These are phyloP conservation scores for Ochotona curzoniae DNA, from an alignment of 2,113 vertebrate genomes.

Conservation along the genomic window DNA sequence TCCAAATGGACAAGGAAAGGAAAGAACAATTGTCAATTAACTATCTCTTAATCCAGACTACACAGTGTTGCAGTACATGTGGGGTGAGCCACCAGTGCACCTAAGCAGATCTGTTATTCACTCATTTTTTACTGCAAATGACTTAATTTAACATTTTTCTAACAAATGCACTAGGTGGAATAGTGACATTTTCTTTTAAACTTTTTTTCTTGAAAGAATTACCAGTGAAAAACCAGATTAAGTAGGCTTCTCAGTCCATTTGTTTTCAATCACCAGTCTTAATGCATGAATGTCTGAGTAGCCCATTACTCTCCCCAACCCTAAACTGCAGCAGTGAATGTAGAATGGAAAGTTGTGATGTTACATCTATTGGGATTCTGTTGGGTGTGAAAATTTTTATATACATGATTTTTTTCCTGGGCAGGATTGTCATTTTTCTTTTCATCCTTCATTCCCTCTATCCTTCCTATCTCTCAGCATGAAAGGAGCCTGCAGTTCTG, in stretches of 20 bases:
- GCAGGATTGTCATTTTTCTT: slow-evolving; percentile 11
- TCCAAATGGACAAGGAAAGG: slow-evolving; percentile 84
- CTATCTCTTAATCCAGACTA: slow-evolving; percentile 83
- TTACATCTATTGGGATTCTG: background rate
- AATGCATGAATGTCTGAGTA: slow-evolving; percentile 56
- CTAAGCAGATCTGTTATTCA: slow-evolving; percentile 71
- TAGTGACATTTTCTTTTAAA: background rate
- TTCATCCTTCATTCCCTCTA: background rate
- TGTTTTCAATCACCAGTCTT: slow-evolving; percentile 67
- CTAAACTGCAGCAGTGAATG: background rate
- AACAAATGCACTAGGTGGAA: slow-evolving; percentile 56
- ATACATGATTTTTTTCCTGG: background rate
- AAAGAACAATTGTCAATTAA: slow-evolving; percentile 85
- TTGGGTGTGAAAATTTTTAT: background rate
- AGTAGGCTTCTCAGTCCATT: slow-evolving; percentile 71
- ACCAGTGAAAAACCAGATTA: slow-evolving; percentile 46
- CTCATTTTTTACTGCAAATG: slow-evolving; percentile 48
- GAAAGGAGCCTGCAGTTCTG: slow-evolving; percentile 35
- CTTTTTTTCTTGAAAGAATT: slow-evolving; percentile 40
- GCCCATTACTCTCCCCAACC: background rate
- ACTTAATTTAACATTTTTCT: slow-evolving; percentile 76
- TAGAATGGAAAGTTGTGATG: background rate
- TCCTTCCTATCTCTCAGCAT: background rate
- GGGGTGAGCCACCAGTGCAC: slow-evolving; percentile 23
- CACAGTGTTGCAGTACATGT: slow-evolving; percentile 64